Conservation (phyloP, 2,113 vertebrate genomes). For the Pavo muticus region DNA sequence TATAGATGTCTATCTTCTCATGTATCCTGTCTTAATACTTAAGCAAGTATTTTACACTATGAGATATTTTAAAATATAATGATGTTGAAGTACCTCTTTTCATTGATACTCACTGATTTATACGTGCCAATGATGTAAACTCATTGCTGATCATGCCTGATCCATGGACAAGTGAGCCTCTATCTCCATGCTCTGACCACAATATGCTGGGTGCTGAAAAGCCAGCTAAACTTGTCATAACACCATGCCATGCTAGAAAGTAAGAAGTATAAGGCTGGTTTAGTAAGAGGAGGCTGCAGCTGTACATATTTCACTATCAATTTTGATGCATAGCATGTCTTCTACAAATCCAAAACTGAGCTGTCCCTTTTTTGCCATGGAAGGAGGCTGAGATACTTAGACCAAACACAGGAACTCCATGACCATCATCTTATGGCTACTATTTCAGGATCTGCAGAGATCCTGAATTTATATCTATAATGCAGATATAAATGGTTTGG, state of each 20-base stretch:
- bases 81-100: neutral
- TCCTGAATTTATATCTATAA: neutral
- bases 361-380: neutral
- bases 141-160: neutral
- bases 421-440: neutral
- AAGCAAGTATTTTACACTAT: neutral
- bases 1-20: neutral
- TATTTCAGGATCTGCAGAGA: neutral
- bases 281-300: neutral
- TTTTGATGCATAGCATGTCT: neutral
- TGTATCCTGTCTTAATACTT: neutral
- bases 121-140: neutral
- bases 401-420: neutral
- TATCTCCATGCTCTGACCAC: neutral
- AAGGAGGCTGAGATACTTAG: neutral
- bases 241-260: neutral
- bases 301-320: neutral
- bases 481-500: neutral
- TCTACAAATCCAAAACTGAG: neutral
- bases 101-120: neutral
- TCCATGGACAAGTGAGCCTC: neutral
- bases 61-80: neutral
- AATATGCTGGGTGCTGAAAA: neutral
- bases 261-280: neutral
- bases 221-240: neutral